Percentiles rank a stretch among this genome's conserved stretches.
phyloP scores from a whole-genome alignment of 2,797 vertebrate species.

The Myotis findleyi region DNA sequence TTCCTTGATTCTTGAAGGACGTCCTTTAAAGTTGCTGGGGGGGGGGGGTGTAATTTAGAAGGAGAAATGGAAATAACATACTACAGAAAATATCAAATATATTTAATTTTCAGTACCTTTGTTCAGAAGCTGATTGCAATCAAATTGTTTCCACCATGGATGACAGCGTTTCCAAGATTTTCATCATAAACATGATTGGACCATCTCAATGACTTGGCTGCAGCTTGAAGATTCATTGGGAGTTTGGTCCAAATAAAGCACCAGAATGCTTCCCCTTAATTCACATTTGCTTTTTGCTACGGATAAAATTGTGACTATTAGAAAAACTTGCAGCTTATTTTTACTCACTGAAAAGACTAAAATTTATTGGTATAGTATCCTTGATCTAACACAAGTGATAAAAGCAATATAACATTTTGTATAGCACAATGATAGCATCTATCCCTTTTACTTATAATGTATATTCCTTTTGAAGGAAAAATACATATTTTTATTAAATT shows the following conservation, averaged over 20 bases:
- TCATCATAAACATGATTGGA: not conserved
- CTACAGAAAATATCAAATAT: not conserved
- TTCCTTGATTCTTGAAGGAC: not conserved
- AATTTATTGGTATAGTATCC: not conserved
- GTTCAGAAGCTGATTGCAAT: constrained; percentile 44
- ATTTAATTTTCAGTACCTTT: constrained; percentile 46
- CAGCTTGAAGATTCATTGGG: not conserved
- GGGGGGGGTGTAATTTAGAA: not conserved
- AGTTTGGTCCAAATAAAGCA: not conserved
- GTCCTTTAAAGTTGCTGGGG: not conserved
- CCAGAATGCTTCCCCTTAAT: not conserved
- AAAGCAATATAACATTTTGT: not conserved
- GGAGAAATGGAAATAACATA: not conserved
- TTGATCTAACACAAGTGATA: not conserved
- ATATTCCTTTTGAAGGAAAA: not conserved
- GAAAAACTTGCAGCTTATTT: not conserved
- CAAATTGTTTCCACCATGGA: not conserved
- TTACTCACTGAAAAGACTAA: not conserved
- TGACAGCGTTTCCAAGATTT: not conserved
- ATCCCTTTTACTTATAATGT: not conserved
- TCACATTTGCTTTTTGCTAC: not conserved
- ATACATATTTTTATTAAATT: not conserved
- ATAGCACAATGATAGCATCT: not conserved
- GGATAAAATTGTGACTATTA: not conserved
- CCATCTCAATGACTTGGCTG: not conserved